Conservation (phyloP, 2,113 vertebrate species). For the Protobothrops mucrosquamatus region DNA sequence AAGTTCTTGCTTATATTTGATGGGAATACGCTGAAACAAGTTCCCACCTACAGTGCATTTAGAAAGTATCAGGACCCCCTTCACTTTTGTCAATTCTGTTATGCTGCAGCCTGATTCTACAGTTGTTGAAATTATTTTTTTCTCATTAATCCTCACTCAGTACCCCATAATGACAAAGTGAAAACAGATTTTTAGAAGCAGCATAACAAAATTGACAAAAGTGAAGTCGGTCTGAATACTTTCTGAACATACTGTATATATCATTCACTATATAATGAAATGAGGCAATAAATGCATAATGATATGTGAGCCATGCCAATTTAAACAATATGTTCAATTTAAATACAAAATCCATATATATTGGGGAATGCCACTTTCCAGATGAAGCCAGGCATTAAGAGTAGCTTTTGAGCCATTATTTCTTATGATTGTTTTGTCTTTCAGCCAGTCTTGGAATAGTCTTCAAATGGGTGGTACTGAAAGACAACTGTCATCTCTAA, state of each 20-base stretch:
- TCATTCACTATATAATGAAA: neutral
- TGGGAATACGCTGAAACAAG: neutral
- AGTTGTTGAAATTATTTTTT: neutral
- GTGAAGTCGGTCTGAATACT: neutral
- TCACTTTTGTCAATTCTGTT: neutral
- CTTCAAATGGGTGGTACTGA: neutral
- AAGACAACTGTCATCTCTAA: neutral
- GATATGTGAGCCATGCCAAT: neutral
- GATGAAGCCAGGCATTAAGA: neutral
- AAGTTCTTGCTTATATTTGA: neutral
- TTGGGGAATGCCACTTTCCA: neutral
- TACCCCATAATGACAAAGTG: neutral
- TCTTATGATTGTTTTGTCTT: neutral
- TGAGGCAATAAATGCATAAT: neutral
- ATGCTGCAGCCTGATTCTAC: neutral
- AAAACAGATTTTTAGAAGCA: neutral
- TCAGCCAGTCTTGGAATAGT: neutral
- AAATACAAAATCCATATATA: neutral
- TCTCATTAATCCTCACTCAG: neutral
- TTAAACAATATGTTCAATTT: neutral
- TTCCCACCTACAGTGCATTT: neutral
- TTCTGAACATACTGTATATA: neutral
- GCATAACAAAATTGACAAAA: neutral
- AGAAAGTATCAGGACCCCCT: neutral
- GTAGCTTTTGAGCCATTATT: neutral